Conservation (phyloP, 2,888 invertebrate genomes). For the Azorinus chamasolen region DNA sequence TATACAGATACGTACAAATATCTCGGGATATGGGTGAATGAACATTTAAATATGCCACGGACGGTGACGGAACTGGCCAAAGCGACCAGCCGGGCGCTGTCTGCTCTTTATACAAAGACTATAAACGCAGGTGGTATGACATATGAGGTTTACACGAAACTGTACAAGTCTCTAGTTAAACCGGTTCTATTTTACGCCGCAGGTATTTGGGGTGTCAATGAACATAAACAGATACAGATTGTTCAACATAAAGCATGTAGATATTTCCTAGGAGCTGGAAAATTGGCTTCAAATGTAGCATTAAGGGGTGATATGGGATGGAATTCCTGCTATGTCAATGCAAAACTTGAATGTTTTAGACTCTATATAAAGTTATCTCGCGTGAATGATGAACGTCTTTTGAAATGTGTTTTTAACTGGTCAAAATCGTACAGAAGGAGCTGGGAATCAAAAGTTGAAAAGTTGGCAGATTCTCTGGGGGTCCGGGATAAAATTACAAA, state of each 20-base stretch:
- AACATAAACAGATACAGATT: constrained; percentile 1
- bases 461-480: neutral
- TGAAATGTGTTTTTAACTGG: constrained; percentile 4
- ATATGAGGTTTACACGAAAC: neutral
- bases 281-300: too few relatives aligned
- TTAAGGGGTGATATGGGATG: constrained; percentile 5
- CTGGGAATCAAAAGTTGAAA: constrained; percentile 6
- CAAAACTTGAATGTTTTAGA: constrained; percentile 4
- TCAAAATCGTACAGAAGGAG: constrained; percentile 1
- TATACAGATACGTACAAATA: neutral
- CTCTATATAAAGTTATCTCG: neutral
- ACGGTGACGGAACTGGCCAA: constrained; percentile 4
- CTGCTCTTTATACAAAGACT: constrained; percentile 1
- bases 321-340: neutral
- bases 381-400: neutral
- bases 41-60: neutral
- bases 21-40: constrained; percentile 2
- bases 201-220: constrained; percentile 3
- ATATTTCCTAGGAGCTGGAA: too few relatives aligned
- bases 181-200: constrained; percentile 1
- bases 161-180: constrained; percentile 2
- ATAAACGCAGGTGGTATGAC: neutral
- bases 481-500: neutral
- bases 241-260: constrained; percentile 1
- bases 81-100: constrained; percentile 2